Base-by-base conservation (phyloP, 2,888 invertebrate species). In the Tethea ocularis region DNA sequence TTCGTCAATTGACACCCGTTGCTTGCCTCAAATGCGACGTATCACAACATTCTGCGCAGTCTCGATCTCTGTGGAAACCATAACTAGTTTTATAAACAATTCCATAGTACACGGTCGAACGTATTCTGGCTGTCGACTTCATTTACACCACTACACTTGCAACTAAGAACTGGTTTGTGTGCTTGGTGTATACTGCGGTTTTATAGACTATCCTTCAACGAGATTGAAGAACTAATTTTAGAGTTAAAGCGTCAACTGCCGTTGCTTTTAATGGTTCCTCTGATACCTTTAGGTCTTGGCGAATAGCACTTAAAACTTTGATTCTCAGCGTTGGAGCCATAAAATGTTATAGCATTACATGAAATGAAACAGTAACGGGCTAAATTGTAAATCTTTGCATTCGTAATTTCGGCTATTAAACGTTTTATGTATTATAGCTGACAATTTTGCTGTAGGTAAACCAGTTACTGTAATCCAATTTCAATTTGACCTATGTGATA, bases 131-230 rank as follows among this genome's bases (percentile, higher is more conserved):
- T 61, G 61, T 60, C 60, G 68, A 67, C 62, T 66, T 66, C 69
- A 67, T 65, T 60, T 61, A 69, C 62, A 61, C 57, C 57, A 56
- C 58, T 59, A 60, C 63, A 60, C 63, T 72, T 46, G 46, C 75
- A 82, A 83, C 84, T 83, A 83, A 85, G 82, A 84, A 86, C 86
- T 82, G 84, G 84, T 86, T 82, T 84, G 72, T 76, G 76, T 63
- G 57, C 68, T 58, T 55, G 58, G 46, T 46, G 46, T 46, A 46
- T 59, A 62, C 68, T 72, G 76, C 76, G 76, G 76, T 75, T 77
- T 80, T 79, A 79, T 80, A 71, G 66, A 63, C 71, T 71, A 73
- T 78, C 72, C 70, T 69, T 75, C 72, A 75, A 66, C 63, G 65
- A 67, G 68, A 74, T 59, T 65, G 69, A 68, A 67, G 67, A 57